Conservation (phyloP, 2,113 vertebrate genomes). For the Acanthisitta chloris region DNA sequence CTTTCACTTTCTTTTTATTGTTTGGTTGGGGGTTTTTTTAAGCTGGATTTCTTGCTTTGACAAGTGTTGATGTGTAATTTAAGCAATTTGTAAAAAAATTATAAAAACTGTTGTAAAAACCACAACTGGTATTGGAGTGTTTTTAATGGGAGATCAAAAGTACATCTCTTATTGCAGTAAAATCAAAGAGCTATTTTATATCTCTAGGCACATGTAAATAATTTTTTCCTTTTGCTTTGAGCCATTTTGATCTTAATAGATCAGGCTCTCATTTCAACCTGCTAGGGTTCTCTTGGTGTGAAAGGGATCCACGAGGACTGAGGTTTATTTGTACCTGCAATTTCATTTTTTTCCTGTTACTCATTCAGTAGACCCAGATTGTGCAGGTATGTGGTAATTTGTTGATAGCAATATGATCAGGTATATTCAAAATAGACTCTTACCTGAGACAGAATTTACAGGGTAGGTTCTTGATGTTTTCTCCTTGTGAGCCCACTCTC, state of each 20-base stretch:
- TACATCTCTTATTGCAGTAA: not conserved
- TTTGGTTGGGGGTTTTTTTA: not conserved
- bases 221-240: not conserved
- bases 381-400: not conserved
- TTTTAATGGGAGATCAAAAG: not conserved
- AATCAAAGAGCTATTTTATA: not conserved
- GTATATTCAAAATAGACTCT: not conserved
- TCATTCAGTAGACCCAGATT: not conserved
- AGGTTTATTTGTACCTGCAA: not conserved
- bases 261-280: not conserved
- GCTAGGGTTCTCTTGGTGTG: not conserved
- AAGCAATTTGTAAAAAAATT: not conserved
- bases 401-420: not conserved
- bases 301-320: not conserved
- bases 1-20: not conserved
- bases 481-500: not conserved
- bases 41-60: not conserved
- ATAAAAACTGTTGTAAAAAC: not conserved
- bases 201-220: not conserved
- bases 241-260: not conserved
- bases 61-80: not conserved
- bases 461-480: not conserved
- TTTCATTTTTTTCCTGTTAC: accelerated
- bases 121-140: not conserved
- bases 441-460: not conserved